A percentile compares a stretch with the other conserved stretches of the same genome.
Evolutionary conservation across 2,113 vertebrate species (phyloP).

Genomic region (Meles meles): DNA sequence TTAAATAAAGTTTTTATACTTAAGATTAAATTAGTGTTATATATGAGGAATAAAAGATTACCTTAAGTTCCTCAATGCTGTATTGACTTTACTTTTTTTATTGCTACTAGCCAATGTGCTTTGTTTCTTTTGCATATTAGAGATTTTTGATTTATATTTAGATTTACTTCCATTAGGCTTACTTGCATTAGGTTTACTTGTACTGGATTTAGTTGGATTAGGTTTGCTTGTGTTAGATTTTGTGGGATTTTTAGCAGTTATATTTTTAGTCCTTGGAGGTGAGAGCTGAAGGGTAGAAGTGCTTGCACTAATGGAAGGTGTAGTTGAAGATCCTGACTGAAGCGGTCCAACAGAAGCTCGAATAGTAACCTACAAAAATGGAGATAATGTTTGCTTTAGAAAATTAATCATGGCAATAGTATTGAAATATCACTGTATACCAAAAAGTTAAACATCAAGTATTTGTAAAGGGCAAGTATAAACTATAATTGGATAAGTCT

Average conservation of each 20-base stretch:
- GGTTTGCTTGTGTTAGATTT: constrained; percentile 67
- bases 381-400: constrained; percentile 39
- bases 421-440: constrained; percentile 41
- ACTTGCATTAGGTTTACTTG: constrained; percentile 77
- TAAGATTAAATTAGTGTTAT: not conserved
- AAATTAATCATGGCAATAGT: constrained; percentile 15
- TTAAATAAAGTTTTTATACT: not conserved
- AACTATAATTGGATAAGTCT: constrained; percentile 33
- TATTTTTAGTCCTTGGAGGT: constrained; percentile 80
- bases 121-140: constrained; percentile 82
- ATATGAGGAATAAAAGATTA: constrained; percentile 72
- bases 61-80: constrained; percentile 89
- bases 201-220: constrained; percentile 62
- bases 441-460: constrained; percentile 28
- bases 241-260: constrained; percentile 76
- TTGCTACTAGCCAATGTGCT: constrained; percentile 53
- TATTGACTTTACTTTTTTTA: constrained; percentile 85
- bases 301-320: constrained; percentile 77
- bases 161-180: constrained; percentile 73
- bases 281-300: constrained; percentile 81
- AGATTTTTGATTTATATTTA: constrained; percentile 84
- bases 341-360: constrained; percentile 90
- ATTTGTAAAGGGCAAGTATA: constrained; percentile 36
- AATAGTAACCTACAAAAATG: constrained; percentile 91
- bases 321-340: constrained; percentile 81